Conservation (phyloP, 2,113 vertebrate species). For the Furnarius figulus region DNA sequence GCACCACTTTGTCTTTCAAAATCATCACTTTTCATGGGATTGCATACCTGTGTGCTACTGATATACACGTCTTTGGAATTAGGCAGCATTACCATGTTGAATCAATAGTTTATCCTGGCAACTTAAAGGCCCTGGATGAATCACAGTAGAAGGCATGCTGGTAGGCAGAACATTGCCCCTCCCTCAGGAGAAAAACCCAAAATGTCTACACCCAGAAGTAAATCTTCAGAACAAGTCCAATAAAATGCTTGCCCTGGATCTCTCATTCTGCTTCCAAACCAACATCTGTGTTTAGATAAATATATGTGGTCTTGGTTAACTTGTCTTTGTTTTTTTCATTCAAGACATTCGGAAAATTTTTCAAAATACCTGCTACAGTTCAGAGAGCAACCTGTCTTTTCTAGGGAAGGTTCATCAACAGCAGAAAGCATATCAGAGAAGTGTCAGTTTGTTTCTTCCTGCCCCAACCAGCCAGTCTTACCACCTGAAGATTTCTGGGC, state of each 20-base stretch:
- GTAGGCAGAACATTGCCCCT: neutral
- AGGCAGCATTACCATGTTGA: neutral
- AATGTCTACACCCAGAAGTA: neutral
- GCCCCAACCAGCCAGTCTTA: neutral
- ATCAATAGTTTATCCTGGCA: slow-evolving; percentile 23
- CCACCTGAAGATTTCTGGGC: neutral
- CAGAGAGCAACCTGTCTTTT: neutral
- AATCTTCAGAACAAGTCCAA: neutral
- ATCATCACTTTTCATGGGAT: neutral
- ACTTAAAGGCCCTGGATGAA: neutral
- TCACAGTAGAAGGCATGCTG: neutral
- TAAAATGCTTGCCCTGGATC: neutral
- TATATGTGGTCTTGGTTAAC: neutral
- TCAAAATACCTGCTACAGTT: neutral
- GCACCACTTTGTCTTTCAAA: slow-evolving; percentile 28
- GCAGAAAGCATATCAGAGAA: neutral
- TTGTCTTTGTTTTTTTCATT: neutral
- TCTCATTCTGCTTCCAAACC: neutral
- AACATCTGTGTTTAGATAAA: neutral
- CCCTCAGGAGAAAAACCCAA: neutral
- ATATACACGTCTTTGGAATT: neutral
- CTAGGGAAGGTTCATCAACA: neutral
- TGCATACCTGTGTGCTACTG: neutral
- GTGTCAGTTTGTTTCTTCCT: neutral
- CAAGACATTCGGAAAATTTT: neutral